phyloP scores from a whole-genome alignment of 2,797 vertebrate genomes.

The Cuniculus paca region DNA sequence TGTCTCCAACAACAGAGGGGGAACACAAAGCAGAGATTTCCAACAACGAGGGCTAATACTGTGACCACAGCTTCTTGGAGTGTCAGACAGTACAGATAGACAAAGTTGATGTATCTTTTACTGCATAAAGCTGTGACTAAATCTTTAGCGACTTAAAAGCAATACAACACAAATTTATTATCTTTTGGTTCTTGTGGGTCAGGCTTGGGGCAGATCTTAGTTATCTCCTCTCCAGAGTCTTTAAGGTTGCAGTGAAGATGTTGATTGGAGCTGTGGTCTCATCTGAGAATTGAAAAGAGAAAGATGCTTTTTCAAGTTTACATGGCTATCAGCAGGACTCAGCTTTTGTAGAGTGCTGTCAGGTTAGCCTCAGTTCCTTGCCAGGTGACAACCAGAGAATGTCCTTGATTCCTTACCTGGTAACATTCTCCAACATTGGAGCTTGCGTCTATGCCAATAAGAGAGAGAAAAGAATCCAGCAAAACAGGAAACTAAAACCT shows the following conservation, averaged over 20 bases:
- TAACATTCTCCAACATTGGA: neutral
- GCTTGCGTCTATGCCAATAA: neutral
- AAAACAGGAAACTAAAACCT: neutral
- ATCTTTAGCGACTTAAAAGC: neutral
- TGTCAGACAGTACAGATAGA: neutral
- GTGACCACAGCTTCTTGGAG: neutral
- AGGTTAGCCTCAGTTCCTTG: neutral
- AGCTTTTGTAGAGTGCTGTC: neutral
- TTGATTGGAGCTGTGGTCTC: neutral
- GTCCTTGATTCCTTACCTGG: neutral
- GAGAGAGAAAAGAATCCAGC: neutral
- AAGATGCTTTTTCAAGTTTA: neutral
- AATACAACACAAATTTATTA: neutral
- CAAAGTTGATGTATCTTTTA: neutral
- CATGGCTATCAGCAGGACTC: neutral
- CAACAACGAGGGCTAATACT: neutral
- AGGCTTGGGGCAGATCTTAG: neutral
- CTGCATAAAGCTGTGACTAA: neutral
- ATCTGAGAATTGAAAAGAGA: neutral
- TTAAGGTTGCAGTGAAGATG: neutral
- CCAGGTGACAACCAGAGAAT: neutral
- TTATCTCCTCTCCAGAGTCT: neutral
- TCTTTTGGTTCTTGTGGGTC: neutral
- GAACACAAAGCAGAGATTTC: neutral
- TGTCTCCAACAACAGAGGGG: neutral